Percentiles rank a stretch among this genome's conserved stretches.
These are phyloP conservation scores for Glandiceps talaboti DNA, from an alignment of 53 echinoderm and acorn worm species.

Conservation along the genomic window DNA sequence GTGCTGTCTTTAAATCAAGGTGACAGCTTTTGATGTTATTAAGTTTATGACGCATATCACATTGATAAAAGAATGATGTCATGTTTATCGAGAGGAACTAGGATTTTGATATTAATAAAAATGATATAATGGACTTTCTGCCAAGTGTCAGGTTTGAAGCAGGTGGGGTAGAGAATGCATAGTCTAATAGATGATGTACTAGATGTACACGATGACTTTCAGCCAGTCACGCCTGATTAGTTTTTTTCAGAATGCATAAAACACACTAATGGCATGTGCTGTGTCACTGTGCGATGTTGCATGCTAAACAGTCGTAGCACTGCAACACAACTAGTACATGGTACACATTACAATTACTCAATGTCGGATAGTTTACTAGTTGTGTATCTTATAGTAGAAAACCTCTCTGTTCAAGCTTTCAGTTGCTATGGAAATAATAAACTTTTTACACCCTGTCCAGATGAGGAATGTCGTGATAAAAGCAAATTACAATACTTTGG, in stretches of 20 bases:
- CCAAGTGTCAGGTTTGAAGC: not conserved
- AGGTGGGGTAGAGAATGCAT: not conserved
- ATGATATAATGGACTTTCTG: not conserved
- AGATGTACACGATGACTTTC: not conserved
- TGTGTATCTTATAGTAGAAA: too few relatives aligned
- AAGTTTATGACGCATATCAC: too few relatives aligned
- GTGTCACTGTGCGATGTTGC: too few relatives aligned
- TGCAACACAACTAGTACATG: too few relatives aligned
- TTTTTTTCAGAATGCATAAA: not conserved
- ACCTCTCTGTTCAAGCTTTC: not conserved
- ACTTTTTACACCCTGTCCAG: not conserved
- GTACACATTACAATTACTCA: too few relatives aligned
- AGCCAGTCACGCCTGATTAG: not conserved
- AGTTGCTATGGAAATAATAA: not conserved
- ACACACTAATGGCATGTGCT: not conserved
- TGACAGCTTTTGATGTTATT: too few relatives aligned
- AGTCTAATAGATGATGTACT: not conserved
- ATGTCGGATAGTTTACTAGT: too few relatives aligned
- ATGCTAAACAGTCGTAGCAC: too few relatives aligned
- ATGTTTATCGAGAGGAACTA: too few relatives aligned
- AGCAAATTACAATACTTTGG: not conserved
- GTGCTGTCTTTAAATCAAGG: too few relatives aligned
- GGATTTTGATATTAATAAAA: too few relatives aligned
- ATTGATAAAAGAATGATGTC: too few relatives aligned
- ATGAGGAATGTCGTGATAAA: not conserved